Percentiles rank a stretch among this genome's conserved stretches.
Evolutionary conservation across 2,888 invertebrate genomes (phyloP).

Genomic region (Sarcophaga subvicina): DNA sequence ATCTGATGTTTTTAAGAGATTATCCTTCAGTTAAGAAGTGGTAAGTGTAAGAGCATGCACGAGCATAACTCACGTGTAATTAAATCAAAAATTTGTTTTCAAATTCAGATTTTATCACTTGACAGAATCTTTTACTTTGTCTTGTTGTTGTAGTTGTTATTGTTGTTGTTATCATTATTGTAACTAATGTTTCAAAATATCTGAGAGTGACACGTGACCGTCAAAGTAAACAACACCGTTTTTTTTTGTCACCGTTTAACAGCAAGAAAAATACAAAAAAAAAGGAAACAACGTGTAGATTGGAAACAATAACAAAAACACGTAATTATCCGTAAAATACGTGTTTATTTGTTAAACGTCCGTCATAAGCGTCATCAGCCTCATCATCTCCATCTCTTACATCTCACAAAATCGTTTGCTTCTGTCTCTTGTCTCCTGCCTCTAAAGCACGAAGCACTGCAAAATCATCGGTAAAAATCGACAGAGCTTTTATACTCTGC

Average conservation of each 20-base stretch:
- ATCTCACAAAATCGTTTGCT: background rate
- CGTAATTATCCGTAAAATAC: conserved; percentile 68
- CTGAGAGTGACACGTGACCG: conserved; percentile 63
- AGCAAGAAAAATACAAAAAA: conserved; percentile 37
- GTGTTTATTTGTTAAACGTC: conserved; percentile 69
- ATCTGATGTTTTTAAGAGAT: conserved; percentile 18
- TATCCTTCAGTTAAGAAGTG: background rate
- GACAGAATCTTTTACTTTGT: conserved; percentile 37
- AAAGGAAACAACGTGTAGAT: conserved; percentile 30
- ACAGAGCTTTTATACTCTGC: background rate
- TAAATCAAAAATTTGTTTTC: conserved; percentile 59
- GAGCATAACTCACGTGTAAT: conserved; percentile 53
- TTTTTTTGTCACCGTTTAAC: conserved; percentile 66
- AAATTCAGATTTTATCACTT: conserved; percentile 59
- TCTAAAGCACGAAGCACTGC: background rate
- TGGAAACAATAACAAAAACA: conserved; percentile 63
- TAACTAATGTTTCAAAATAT: conserved; percentile 54
- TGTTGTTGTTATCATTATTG: conserved; percentile 32
- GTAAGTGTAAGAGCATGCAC: conserved; percentile 39
- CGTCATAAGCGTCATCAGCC: conserved; percentile 48
- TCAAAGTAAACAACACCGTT: conserved; percentile 66
- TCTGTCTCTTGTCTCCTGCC: conserved; percentile 20
- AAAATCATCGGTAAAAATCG: conserved; percentile 16
- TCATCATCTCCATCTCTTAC: conserved; percentile 22
- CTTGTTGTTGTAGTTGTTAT: background rate